Base-by-base conservation (phyloP, 2,113 vertebrate species). In the Burhinus oedicnemus region DNA sequence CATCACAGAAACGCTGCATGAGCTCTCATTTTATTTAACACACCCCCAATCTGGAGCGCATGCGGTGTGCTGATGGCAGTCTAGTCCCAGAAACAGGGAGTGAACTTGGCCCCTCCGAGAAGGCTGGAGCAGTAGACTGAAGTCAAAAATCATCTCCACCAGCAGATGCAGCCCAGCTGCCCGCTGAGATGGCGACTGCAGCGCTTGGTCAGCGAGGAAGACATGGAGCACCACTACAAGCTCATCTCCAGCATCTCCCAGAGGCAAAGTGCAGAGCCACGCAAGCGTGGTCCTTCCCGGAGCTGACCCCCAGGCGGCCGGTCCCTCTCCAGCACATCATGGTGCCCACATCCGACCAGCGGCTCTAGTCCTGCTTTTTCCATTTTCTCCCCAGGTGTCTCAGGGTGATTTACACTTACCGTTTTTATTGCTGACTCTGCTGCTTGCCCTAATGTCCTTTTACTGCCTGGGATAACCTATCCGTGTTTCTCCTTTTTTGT, bases 1-100 rank as follows among this genome's bases (percentile, higher is more conserved):
- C 25, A 2, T 8, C 72, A 38, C 34, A 36, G 62, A 58, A 20
- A 36, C 1, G 0, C n/a, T 3, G 15, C 1, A 17, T 0, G 18
- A 61, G 58, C 45, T 55, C 44, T 19, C 32, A 7, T 22, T 62
- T 12, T 2, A 8, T 49, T 64, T 42, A 45, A 25, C 12, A 6
- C 16, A 26, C 7, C 0, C 9, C 34, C 52, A 18, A 0, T 1
- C 51, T 29, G 55, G 49, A 5, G 40, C 20, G 75, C 30, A 7
- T 13, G 6, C 4, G 17, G 16, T 22, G 51, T 16, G 45, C 64
- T 29, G 12, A 4, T 20, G 16, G 15, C 30, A 38, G 42, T 1
- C 42, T 2, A 14, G 30, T 23, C 51, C 36, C 40, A 29, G 49
- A 40, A 7, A 0, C 38, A 49, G 42, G 32, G 16, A 1, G 9